Percentiles rank a stretch among this genome's conserved stretches.
Evolutionary conservation across 2,888 invertebrate species (phyloP).

Genomic region (Lamellibrachia satsuma): DNA sequence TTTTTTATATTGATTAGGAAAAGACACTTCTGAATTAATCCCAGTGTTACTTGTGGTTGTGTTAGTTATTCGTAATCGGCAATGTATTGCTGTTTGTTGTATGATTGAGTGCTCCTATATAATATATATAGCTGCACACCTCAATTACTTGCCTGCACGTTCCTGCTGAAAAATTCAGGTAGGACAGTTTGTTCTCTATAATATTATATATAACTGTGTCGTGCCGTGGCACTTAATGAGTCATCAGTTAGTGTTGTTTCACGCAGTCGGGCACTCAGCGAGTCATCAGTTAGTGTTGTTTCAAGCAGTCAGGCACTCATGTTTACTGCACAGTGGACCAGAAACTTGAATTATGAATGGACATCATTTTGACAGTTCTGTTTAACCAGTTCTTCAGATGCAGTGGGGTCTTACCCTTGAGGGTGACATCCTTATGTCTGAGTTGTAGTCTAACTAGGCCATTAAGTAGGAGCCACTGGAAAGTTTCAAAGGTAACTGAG

Average conservation of each 20-base stretch:
- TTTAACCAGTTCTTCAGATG: background rate
- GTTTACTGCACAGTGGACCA: background rate
- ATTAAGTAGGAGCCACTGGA: background rate
- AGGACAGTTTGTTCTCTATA: too few relatives aligned
- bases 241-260: background rate
- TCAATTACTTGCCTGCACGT: too few relatives aligned
- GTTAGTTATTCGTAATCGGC: too few relatives aligned
- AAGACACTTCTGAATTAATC: too few relatives aligned
- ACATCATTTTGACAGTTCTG: background rate
- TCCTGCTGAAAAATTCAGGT: too few relatives aligned
- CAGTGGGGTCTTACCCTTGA: background rate
- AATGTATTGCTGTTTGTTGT: too few relatives aligned
- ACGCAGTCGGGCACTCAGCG: background rate
- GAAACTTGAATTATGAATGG: background rate
- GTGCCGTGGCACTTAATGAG: background rate
- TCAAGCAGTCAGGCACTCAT: background rate
- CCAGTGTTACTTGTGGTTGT: too few relatives aligned
- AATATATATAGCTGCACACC: too few relatives aligned
- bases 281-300: background rate
- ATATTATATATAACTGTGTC: background rate
- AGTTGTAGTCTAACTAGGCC: background rate
- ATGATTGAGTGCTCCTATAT: too few relatives aligned
- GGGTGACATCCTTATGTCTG: background rate
- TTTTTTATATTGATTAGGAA: too few relatives aligned
- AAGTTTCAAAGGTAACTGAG: background rate